Evolutionary conservation across 2,888 invertebrate genomes (phyloP).

Genomic region (Rhamnusium bicolor): DNA sequence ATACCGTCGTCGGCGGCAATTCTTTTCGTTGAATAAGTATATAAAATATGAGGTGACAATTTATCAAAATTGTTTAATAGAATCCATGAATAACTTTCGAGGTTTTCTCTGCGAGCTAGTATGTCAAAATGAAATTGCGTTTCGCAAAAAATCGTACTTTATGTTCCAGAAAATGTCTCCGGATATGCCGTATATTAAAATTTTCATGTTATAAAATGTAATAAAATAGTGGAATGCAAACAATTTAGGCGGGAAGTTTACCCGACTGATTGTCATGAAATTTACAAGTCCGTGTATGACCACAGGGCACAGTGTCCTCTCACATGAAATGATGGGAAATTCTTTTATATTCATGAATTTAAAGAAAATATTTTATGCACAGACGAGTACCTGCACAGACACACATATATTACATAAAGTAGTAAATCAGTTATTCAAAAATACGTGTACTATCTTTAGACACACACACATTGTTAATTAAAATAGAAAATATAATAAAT

Average conservation of each 20-base stretch:
- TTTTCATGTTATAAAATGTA: constrained; percentile 7
- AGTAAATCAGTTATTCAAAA: too few relatives aligned
- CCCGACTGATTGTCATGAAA: background rate
- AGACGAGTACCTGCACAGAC: too few relatives aligned
- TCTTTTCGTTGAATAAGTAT: constrained; percentile 34
- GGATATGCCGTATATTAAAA: constrained; percentile 14
- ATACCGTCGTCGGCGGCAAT: constrained; percentile 39
- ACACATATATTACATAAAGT: too few relatives aligned
- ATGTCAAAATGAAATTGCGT: constrained; percentile 17
- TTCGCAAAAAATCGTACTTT: constrained; percentile 38
- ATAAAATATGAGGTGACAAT: constrained; percentile 41
- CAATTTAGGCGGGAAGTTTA: background rate
- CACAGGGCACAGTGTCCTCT: background rate
- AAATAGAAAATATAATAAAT: too few relatives aligned
- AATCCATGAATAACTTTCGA: constrained; percentile 29
- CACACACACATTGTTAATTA: too few relatives aligned
- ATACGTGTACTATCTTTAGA: too few relatives aligned
- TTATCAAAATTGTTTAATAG: constrained; percentile 43
- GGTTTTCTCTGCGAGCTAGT: constrained; percentile 27
- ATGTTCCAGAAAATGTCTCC: background rate
- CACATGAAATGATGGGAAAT: background rate
- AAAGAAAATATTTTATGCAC: background rate
- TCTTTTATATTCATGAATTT: background rate
- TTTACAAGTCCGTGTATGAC: constrained; percentile 7
- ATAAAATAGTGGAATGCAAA: constrained; percentile 13